Evolutionary conservation across 2,797 vertebrate species (phyloP).

Genomic region (Melanotaenia boesemani): DNA sequence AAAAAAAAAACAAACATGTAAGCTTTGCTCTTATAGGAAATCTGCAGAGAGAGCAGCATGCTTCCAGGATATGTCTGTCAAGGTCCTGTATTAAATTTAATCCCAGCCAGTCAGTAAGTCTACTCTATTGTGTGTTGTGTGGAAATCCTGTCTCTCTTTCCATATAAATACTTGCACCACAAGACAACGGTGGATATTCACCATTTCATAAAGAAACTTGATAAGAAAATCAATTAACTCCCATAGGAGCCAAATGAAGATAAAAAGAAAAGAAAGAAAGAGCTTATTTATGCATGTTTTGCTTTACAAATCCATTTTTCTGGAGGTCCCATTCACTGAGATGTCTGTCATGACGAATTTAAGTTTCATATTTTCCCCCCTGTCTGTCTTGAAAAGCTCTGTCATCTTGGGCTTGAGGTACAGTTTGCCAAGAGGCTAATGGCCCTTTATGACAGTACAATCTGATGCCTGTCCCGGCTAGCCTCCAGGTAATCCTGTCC

Average conservation of each 20-base stretch:
- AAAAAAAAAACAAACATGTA: slow-evolving; percentile 78
- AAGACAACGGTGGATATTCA: slow-evolving; percentile 45
- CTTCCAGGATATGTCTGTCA: slow-evolving; percentile 95
- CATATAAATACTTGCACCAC: slow-evolving; percentile 43
- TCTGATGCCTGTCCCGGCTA: slow-evolving; percentile 91
- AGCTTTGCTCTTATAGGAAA: slow-evolving; percentile 80
- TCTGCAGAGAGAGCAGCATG: slow-evolving; percentile 75
- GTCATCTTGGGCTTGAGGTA: slow-evolving; percentile 96
- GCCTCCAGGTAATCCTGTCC: slow-evolving; percentile 93
- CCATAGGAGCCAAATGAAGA: slow-evolving; percentile 37
- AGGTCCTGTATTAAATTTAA: slow-evolving; percentile 90
- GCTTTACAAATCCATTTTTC: slow-evolving; percentile 40
- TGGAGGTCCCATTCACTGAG: slow-evolving; percentile 81
- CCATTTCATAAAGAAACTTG: slow-evolving; percentile 43
- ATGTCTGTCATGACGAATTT: slow-evolving; percentile 99
- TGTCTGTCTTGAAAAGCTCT: slow-evolving; percentile 96
- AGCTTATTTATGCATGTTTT: slow-evolving; percentile 40
- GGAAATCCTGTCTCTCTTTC: slow-evolving; percentile 52
- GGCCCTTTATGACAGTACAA: slow-evolving; percentile 92
- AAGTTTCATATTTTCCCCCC: slow-evolving; percentile 94
- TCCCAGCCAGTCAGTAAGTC: slow-evolving; percentile 83
- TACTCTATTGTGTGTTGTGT: slow-evolving; percentile 81
- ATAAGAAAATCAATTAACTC: slow-evolving; percentile 24
- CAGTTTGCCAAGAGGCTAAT: slow-evolving; percentile 92
- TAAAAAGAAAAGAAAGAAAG: slow-evolving; percentile 38